These are phyloP conservation scores for Apantesis nais DNA, from an alignment of 2,888 invertebrate species.

Conservation along the genomic window DNA sequence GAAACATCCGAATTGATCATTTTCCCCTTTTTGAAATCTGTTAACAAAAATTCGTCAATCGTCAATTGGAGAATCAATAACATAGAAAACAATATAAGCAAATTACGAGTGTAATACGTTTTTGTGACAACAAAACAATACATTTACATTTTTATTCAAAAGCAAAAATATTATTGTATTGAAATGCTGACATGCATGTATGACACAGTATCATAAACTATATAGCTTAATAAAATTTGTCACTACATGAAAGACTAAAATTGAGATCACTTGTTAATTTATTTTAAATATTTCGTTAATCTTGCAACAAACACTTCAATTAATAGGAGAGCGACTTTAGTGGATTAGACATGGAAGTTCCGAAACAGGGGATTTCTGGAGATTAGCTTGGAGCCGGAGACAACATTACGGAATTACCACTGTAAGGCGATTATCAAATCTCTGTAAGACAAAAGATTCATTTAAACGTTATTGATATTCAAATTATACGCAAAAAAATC, in stretches of 20 bases:
- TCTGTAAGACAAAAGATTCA: conserved; percentile 33
- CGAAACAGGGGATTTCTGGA: conserved; percentile 43
- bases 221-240: neutral
- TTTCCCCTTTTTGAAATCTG: too few species aligned
- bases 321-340: conserved; percentile 60
- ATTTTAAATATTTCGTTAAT: conserved; percentile 45
- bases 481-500: neutral
- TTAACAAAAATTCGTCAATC: too few species aligned
- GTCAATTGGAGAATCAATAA: too few species aligned
- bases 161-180: too few species aligned
- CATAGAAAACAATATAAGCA: too few species aligned
- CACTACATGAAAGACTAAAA: conserved; percentile 11
- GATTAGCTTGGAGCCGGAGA: conserved; percentile 54
- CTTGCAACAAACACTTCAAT: conserved; percentile 55
- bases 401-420: conserved; percentile 56
- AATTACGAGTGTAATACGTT: too few species aligned
- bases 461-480: conserved; percentile 40
- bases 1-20: too few species aligned
- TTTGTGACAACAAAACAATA: too few species aligned
- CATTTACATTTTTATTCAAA: too few species aligned
- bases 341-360: conserved; percentile 51
- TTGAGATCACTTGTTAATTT: conserved; percentile 30
- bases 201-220: neutral
- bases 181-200: too few species aligned
- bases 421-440: conserved; percentile 54